Evolutionary conservation across 92 coral and sea anemone species (phyloP).

Genomic region (Muricea muricata): DNA sequence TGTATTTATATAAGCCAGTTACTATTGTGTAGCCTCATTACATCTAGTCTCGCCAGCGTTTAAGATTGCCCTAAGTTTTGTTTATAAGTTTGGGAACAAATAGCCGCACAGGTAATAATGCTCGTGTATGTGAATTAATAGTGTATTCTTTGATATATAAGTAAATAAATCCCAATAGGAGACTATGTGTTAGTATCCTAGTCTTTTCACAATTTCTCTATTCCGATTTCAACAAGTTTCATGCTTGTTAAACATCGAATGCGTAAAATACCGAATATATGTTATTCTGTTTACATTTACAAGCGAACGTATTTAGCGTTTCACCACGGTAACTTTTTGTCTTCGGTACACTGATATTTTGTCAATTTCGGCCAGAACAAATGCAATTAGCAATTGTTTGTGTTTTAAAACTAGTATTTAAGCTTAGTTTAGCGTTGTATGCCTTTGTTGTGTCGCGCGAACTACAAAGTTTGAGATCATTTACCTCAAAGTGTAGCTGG

Average conservation of each 20-base stretch:
- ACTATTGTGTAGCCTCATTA: slow-evolving; percentile 4
- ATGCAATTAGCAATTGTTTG: slow-evolving; percentile 5
- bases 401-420: slow-evolving; percentile 9
- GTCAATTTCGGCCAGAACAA: background rate
- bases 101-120: slow-evolving; percentile 1
- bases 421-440: slow-evolving; percentile 14
- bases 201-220: background rate
- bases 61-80: slow-evolving; percentile 20
- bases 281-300: slow-evolving; percentile 7
- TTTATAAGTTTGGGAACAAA: slow-evolving; percentile 45
- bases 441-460: background rate
- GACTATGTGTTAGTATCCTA: background rate
- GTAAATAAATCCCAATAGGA: slow-evolving; percentile 30
- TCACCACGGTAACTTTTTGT: background rate
- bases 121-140: background rate
- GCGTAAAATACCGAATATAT: background rate
- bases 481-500: background rate
- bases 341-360: background rate
- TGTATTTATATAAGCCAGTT: slow-evolving; percentile 15
- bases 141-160: slow-evolving; percentile 42
- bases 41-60: slow-evolving; percentile 6
- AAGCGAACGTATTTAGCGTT: background rate
- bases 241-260: background rate
- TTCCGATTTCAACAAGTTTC: background rate
- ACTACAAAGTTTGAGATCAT: background rate